A percentile compares a stretch with the other conserved stretches of the same genome.
These are phyloP conservation scores for Rhadinocentrus ornatus DNA, from an alignment of 2,797 vertebrate species.

Conservation along the genomic window DNA sequence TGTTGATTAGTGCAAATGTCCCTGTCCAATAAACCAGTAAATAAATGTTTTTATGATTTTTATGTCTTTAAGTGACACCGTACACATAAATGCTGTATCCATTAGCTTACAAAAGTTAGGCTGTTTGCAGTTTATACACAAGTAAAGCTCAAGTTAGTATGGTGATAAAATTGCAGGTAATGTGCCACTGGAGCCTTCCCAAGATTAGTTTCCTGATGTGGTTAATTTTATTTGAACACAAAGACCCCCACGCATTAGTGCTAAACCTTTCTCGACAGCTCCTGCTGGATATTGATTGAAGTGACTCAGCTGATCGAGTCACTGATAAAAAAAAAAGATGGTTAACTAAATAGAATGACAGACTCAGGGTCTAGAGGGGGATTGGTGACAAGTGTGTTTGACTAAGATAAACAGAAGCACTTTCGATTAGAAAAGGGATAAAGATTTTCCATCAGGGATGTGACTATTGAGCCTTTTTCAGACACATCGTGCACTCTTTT, in stretches of 20 bases:
- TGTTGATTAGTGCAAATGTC: too few species aligned
- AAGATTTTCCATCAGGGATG: conserved; percentile 3
- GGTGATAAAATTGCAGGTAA: not conserved
- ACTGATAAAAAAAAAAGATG: conserved; percentile 34
- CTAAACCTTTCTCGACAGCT: conserved; percentile 5
- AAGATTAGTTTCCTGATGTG: not conserved
- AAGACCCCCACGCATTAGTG: not conserved
- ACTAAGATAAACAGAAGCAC: conserved; percentile 25
- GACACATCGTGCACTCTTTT: not conserved
- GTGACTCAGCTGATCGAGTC: conserved; percentile 29
- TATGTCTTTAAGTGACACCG: not conserved
- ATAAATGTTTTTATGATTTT: not conserved
- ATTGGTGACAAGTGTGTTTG: conserved; percentile 33
- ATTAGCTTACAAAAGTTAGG: not conserved
- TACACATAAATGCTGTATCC: not conserved
- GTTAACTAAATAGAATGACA: conserved; percentile 10
- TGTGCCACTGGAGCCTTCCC: not conserved
- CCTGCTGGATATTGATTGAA: conserved; percentile 35
- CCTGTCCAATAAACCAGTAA: too few species aligned
- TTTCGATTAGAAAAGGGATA: not conserved
- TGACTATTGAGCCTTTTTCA: not conserved
- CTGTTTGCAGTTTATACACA: too few species aligned
- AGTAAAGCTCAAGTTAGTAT: not conserved
- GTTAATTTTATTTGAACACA: not conserved
- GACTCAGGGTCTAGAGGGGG: conserved; percentile 9